Conservation (phyloP, 2,113 vertebrate genomes). For the Hyaena hyaena region DNA sequence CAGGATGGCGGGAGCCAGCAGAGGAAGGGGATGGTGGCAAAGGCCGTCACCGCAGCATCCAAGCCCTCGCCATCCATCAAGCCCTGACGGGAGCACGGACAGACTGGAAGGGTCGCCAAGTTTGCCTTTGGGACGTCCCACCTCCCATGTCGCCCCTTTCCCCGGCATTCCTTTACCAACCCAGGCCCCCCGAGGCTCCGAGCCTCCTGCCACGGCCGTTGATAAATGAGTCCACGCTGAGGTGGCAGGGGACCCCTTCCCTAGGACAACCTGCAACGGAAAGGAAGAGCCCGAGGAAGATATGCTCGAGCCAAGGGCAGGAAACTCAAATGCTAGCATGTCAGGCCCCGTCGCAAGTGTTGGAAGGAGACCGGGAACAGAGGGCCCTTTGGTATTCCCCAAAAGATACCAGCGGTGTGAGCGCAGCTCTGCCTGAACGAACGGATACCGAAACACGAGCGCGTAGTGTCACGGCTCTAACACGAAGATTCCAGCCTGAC, state of each 20-base stretch:
- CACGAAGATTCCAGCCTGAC: not conserved
- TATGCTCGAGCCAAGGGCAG: not conserved
- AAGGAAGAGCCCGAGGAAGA: not conserved
- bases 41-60: rapidly evolving
- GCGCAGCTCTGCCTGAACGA: not conserved
- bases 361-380: not conserved
- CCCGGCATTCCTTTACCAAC: not conserved
- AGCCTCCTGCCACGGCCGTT: not conserved
- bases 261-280: not conserved
- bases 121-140: not conserved
- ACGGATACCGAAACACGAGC: not conserved
- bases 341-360: not conserved
- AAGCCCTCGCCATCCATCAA: too few relatives aligned
- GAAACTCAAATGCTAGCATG: not conserved
- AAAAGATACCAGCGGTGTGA: not conserved
- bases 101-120: not conserved
- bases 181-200: not conserved
- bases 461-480: not conserved
- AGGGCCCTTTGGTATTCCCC: not conserved
- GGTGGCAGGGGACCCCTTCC: not conserved
- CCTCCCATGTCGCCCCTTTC: not conserved
- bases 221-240: not conserved
- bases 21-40: not conserved
- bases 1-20: too few relatives aligned
- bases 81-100: not conserved